phyloP scores from a whole-genome alignment of 2,113 vertebrate species.

The Ptyas mucosa region DNA sequence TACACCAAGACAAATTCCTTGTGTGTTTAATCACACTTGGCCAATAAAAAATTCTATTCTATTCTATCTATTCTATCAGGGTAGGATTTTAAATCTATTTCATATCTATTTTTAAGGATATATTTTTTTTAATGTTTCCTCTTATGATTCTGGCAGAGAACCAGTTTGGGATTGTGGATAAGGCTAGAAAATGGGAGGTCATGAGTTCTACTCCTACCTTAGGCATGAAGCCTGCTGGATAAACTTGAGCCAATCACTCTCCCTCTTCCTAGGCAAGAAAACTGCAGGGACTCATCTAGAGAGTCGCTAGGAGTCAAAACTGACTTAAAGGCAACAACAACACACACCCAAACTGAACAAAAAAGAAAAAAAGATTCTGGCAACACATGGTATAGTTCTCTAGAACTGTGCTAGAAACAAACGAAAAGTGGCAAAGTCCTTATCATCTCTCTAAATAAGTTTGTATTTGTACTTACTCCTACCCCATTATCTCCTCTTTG shows the following conservation, averaged over 20 bases:
- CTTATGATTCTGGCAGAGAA: neutral
- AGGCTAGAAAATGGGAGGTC: neutral
- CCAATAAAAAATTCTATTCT: too few relatives aligned
- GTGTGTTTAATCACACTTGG: too few relatives aligned
- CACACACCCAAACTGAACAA: neutral
- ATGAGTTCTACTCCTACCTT: neutral
- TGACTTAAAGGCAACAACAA: neutral
- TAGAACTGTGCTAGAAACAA: neutral
- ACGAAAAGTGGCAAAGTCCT: neutral
- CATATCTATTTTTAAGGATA: neutral
- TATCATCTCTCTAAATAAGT: neutral
- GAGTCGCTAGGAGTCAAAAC: neutral
- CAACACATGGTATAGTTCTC: neutral
- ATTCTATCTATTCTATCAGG: neutral
- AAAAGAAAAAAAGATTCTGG: neutral
- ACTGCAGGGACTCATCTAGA: neutral
- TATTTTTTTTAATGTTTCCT: neutral
- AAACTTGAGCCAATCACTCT: neutral
- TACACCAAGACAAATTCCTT: too few relatives aligned
- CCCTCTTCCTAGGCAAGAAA: neutral
- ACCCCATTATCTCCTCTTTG: neutral
- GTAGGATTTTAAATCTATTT: neutral
- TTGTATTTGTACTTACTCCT: neutral
- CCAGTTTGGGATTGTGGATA: neutral
- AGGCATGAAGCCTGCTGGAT: neutral